phyloP scores from a whole-genome alignment of 1,140 invertebrate genomes.

The Solenopsis invicta region DNA sequence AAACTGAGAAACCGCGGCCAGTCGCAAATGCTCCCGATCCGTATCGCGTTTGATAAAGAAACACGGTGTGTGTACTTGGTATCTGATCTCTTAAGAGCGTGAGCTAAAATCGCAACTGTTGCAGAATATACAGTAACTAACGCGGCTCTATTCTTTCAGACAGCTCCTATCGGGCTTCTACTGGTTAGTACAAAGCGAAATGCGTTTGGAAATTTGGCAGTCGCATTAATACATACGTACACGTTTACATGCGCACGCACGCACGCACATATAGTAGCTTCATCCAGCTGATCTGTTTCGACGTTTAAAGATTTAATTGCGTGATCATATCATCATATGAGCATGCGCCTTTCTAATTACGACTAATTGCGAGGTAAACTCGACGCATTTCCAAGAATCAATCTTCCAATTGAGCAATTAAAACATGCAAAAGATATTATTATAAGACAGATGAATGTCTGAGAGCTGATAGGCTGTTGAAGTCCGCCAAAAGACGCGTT shows the following conservation, averaged over 20 bases:
- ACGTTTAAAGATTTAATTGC: constrained; percentile 21
- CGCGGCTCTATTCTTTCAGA: constrained; percentile 88
- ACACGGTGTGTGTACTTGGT: background rate
- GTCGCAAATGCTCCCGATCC: background rate
- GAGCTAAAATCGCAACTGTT: constrained; percentile 49
- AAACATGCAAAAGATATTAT: background rate
- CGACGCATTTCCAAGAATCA: background rate
- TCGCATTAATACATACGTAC: constrained; percentile 64
- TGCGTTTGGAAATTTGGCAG: constrained; percentile 68
- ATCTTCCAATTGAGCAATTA: background rate
- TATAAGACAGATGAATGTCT: background rate
- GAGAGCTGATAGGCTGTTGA: background rate
- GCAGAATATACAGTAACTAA: constrained; percentile 78
- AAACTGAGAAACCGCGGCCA: background rate
- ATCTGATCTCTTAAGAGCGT: constrained; percentile 34
- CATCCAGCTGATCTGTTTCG: constrained; percentile 57
- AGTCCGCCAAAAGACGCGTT: background rate
- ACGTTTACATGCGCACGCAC: constrained; percentile 62
- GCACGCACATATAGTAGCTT: constrained; percentile 64
- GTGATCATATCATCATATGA: constrained; percentile 52
- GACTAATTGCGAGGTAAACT: constrained; percentile 3
- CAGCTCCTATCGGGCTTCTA: constrained; percentile 91
- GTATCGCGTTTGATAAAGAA: constrained; percentile 19
- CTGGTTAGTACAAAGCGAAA: constrained; percentile 89
- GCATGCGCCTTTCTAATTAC: constrained; percentile 56